phyloP scores from a whole-genome alignment of 53 echinoderm and acorn worm genomes.

The Hippasteria phrygiana region DNA sequence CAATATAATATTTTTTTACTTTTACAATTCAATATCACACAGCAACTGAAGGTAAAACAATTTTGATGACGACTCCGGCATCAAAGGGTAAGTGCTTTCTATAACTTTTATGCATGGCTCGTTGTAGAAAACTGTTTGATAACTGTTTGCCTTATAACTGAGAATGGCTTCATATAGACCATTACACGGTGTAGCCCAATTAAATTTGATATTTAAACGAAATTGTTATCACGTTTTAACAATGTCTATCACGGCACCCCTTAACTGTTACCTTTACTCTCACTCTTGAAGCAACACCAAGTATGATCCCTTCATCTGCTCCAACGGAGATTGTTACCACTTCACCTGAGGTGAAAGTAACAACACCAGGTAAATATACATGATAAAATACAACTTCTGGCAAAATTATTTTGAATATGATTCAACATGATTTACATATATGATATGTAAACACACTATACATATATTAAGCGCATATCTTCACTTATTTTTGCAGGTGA shows the following conservation, averaged over 20 bases:
- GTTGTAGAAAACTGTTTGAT: not conserved
- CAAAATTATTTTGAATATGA: not conserved
- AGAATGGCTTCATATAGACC: not conserved
- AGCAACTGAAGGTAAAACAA: slow-evolving; percentile 9
- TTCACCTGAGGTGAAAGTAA: slow-evolving; percentile 22
- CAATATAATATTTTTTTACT: too few relatives aligned
- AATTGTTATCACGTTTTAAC: too few relatives aligned
- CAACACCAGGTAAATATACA: slow-evolving; percentile 19
- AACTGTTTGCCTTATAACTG: not conserved
- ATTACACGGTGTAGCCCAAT: not conserved
- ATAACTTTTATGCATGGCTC: not conserved
- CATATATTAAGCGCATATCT: not conserved
- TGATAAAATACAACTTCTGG: not conserved
- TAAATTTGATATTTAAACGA: too few relatives aligned
- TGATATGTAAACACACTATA: too few relatives aligned
- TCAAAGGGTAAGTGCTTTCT: not conserved
- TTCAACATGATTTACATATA: too few relatives aligned
- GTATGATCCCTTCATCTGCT: slow-evolving; percentile 23
- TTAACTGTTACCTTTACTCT: not conserved
- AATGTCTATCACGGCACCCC: too few relatives aligned
- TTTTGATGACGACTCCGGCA: not conserved
- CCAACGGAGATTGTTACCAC: slow-evolving; percentile 12
- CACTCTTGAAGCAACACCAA: slow-evolving; percentile 7
- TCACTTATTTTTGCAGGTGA: slow-evolving; percentile 1
- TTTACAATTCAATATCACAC: not conserved